Base-by-base conservation (phyloP, 1,140 invertebrate species). In the Ditylenchus dipsaci region DNA sequence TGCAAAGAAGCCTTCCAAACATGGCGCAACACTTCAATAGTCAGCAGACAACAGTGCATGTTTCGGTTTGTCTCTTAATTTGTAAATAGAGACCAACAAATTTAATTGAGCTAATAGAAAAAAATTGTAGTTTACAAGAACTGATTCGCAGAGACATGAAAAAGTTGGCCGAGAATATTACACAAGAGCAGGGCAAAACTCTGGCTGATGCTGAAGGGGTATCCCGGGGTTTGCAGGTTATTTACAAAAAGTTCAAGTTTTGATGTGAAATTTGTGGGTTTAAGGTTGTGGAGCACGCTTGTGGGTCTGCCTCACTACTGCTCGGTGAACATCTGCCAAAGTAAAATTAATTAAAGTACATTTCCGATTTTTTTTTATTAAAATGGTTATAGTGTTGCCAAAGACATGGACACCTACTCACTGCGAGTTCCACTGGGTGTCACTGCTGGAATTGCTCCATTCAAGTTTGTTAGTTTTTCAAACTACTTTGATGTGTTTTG, bases 171-270 rank as follows among this genome's bases (percentile, higher is more conserved):
- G 88, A 89, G 68, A 94, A 90, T 82, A 91, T 99, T 42, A 97
- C 95, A 13, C 85, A 87, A 76, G 95, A 99, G 86, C 95, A 99
- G 86, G 96, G 96, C 27, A 99, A 99, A 84, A 99, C 96, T 0
- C 85, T 94, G 59, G 88, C 89, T 23, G 96, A 99, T 87, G 95
- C 96, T 27, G 93, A 97, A 83, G 96, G 96, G 59, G 95, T 98
- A 3, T 87, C 95, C 56, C 87, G 96, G 82, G 96, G 96, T 64
- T 88, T 98, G 66, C 95, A 92, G 93, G 87, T 89, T 89, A 88
- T 38, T 56, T 7, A 53, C 3, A 53, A 21, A 53, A n/a, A n/a
- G n/a, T n/a, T n/a, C n/a, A n/a, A n/a, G n/a, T n/a, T n/a, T n/a
- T n/a, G n/a, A n/a, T n/a, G n/a, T n/a, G n/a, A n/a, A n/a, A n/a